A percentile compares a stretch with the other conserved stretches of the same genome.
Evolutionary conservation across 2,888 invertebrate species (phyloP).

Genomic region (Calliopum simillimum): DNA sequence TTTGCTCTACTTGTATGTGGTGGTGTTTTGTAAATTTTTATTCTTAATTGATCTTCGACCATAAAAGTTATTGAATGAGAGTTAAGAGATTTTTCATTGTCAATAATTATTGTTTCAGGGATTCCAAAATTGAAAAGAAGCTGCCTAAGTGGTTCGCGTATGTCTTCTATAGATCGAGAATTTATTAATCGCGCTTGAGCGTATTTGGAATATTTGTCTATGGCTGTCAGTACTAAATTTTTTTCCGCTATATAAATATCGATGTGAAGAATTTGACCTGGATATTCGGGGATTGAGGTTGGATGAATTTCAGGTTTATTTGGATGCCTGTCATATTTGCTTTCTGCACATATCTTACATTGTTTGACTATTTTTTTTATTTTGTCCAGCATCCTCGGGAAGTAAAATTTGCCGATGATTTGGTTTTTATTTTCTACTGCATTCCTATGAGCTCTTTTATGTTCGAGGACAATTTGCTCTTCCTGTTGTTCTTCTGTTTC

Average conservation of each 20-base stretch:
- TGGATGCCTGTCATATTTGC: slow-evolving; percentile 1
- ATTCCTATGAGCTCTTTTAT: slow-evolving; percentile 21
- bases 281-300: background rate
- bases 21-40: slow-evolving; percentile 38
- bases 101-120: slow-evolving; percentile 39
- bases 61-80: slow-evolving; percentile 37
- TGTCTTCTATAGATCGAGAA: slow-evolving; percentile 34
- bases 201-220: slow-evolving; percentile 32
- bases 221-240: too few species aligned
- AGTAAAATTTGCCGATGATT: slow-evolving; percentile 14
- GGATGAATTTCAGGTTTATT: background rate
- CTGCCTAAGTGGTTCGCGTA: slow-evolving; percentile 38
- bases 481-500: too few species aligned
- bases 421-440: slow-evolving; percentile 32
- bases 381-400: background rate
- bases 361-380: background rate
- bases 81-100: slow-evolving; percentile 43
- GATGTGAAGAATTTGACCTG: background rate
- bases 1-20: slow-evolving; percentile 39
- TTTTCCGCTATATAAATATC: too few species aligned
- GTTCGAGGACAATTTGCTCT: background rate
- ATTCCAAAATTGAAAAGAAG: slow-evolving; percentile 39
- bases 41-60: slow-evolving; percentile 36
- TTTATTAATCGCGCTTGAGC: slow-evolving; percentile 30
- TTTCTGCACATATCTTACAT: slow-evolving; percentile 15